These are phyloP conservation scores for Erythrocebus patas DNA, from an alignment of 2,113 vertebrate species.

Conservation along the genomic window DNA sequence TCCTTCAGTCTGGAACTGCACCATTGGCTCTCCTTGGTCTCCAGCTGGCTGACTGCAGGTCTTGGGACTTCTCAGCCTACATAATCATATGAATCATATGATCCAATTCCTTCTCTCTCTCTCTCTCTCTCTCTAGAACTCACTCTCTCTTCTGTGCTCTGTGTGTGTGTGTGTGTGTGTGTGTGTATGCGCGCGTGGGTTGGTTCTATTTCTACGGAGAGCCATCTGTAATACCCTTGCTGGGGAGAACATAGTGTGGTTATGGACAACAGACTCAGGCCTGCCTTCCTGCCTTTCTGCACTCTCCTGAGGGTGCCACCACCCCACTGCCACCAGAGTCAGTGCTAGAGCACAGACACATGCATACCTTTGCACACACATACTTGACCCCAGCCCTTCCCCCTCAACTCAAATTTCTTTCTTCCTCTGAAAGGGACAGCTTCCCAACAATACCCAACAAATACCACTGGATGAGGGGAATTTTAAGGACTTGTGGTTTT, in stretches of 20 bases:
- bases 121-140: not conserved
- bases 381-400: no score
- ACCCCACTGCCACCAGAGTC: not conserved
- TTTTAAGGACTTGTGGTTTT: not conserved
- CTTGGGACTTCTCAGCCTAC: not conserved
- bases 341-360: not conserved
- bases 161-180: not conserved
- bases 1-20: not conserved
- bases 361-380: not conserved
- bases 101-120: not conserved
- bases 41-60: not conserved
- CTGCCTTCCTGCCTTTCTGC: not conserved
- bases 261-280: not conserved
- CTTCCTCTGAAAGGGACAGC: no score
- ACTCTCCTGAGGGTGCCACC: not conserved
- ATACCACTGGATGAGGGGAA: not conserved
- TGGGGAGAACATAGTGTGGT: not conserved
- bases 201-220: not conserved
- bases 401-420: not conserved
- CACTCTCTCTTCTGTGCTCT: no score
- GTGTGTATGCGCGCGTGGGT: rapidly evolving
- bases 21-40: no score
- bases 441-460: not conserved
- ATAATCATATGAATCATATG: no score
- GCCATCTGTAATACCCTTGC: not conserved